phyloP scores from a whole-genome alignment of 2,888 invertebrate species.

The Nomada hirtipes region DNA sequence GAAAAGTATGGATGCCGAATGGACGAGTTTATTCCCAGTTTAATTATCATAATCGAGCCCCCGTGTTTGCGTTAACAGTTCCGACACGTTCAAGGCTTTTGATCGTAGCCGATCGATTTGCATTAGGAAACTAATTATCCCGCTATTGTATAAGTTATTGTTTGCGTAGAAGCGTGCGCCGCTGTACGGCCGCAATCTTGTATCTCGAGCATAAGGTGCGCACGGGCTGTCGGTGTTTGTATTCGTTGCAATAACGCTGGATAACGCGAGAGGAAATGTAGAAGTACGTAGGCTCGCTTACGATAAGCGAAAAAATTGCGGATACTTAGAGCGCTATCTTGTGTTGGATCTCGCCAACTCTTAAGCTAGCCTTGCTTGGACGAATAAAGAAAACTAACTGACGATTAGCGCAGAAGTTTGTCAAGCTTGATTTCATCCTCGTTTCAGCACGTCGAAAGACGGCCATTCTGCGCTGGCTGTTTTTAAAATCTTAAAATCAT shows the following conservation, averaged over 20 bases:
- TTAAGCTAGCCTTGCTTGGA: slow-evolving; percentile 3
- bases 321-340: slow-evolving; percentile 11
- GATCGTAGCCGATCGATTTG: slow-evolving; percentile 52
- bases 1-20: slow-evolving; percentile 44
- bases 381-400: not conserved
- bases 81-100: slow-evolving; percentile 55
- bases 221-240: not conserved
- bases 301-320: slow-evolving; percentile 17
- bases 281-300: slow-evolving; percentile 10
- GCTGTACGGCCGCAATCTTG: not conserved
- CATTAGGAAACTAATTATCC: slow-evolving; percentile 76
- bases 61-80: slow-evolving; percentile 50
- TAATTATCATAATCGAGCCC: slow-evolving; percentile 67
- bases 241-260: not conserved
- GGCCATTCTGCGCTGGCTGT: too few species aligned
- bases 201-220: not conserved
- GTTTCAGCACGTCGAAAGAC: too few species aligned
- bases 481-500: too few species aligned
- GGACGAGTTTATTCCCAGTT: slow-evolving; percentile 56
- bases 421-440: too few species aligned
- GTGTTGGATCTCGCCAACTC: slow-evolving; percentile 20
- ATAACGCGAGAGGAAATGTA: slow-evolving; percentile 21
- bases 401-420: not conserved
- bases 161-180: slow-evolving; percentile 70
- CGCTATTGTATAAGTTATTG: slow-evolving; percentile 72